Conservation (phyloP, 2,113 vertebrate genomes). For the Verasper variegatus region DNA sequence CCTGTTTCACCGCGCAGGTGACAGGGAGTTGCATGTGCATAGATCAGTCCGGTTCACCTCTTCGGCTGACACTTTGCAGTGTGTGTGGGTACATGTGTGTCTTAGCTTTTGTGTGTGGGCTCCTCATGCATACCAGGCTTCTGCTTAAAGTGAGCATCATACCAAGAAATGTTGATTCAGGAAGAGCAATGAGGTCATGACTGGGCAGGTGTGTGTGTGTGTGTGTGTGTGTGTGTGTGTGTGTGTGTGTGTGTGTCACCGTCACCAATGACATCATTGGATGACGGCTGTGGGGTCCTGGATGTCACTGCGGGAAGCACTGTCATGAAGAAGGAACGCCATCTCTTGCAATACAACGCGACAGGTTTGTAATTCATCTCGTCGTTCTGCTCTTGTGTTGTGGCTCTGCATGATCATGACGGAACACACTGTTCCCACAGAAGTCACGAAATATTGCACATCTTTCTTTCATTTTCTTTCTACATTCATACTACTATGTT, state of each 20-base stretch:
- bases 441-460: neutral
- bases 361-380: slow-evolving; percentile 42
- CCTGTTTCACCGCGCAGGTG: slow-evolving; percentile 44
- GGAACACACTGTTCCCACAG: slow-evolving; percentile 20
- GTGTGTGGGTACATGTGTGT: neutral
- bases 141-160: slow-evolving; percentile 47
- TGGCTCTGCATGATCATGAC: slow-evolving; percentile 26
- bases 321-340: slow-evolving; percentile 39
- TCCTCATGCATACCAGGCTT: slow-evolving; percentile 32
- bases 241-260: slow-evolving; percentile 25
- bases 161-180: slow-evolving; percentile 63
- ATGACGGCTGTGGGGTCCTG: slow-evolving; percentile 55
- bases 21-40: slow-evolving; percentile 30
- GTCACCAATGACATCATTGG: slow-evolving; percentile 58
- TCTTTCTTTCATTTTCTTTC: slow-evolving; percentile 3
- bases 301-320: slow-evolving; percentile 56
- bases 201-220: slow-evolving; percentile 48
- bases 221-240: slow-evolving; percentile 32
- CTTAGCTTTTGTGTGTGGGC: slow-evolving; percentile 46
- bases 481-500: neutral
- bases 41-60: slow-evolving; percentile 24
- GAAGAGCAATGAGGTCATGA: slow-evolving; percentile 58
- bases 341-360: slow-evolving; percentile 41
- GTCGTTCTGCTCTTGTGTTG: slow-evolving; percentile 10
- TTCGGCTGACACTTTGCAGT: slow-evolving; percentile 13